Conservation (phyloP, 1,140 invertebrate genomes). For the Galendromus occidentalis region DNA sequence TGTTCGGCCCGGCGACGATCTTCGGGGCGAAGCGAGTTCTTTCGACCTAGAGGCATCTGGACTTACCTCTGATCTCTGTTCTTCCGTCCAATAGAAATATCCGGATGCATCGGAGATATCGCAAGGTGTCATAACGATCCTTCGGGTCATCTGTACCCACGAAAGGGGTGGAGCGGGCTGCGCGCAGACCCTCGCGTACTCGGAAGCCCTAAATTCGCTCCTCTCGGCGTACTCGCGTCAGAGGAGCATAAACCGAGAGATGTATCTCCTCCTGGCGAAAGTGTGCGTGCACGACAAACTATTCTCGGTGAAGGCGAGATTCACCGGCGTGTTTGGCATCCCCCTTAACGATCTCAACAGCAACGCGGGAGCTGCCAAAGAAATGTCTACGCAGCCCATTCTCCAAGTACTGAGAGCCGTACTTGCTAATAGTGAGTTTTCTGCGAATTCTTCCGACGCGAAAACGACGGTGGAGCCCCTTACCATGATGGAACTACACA, state of each 20-base stretch:
- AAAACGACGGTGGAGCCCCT: not conserved
- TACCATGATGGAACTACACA: not conserved
- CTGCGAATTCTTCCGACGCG: no score
- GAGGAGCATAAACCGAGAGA: not conserved
- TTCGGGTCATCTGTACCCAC: not conserved
- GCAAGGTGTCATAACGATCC: not conserved
- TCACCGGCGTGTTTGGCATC: not conserved
- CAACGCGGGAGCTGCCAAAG: not conserved
- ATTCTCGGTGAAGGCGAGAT: not conserved
- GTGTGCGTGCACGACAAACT: not conserved
- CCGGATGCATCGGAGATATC: not conserved
- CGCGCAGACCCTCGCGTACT: not conserved
- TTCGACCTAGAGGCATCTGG: no score
- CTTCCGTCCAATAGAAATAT: not conserved
- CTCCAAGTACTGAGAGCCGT: not conserved
- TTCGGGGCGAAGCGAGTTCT: no score
- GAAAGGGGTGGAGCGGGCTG: not conserved
- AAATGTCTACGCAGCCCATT: not conserved
- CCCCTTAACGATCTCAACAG: not conserved
- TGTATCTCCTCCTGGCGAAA: not conserved
- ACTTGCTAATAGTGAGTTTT: conserved; percentile 9
- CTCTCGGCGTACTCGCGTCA: not conserved
- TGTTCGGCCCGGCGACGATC: no score
- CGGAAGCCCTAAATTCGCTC: not conserved
- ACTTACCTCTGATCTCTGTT: not conserved